Evolutionary conservation across 2,888 invertebrate genomes (phyloP), one percentile per base, ranked within the genome.

Genomic region (Philaethria dido): DNA sequence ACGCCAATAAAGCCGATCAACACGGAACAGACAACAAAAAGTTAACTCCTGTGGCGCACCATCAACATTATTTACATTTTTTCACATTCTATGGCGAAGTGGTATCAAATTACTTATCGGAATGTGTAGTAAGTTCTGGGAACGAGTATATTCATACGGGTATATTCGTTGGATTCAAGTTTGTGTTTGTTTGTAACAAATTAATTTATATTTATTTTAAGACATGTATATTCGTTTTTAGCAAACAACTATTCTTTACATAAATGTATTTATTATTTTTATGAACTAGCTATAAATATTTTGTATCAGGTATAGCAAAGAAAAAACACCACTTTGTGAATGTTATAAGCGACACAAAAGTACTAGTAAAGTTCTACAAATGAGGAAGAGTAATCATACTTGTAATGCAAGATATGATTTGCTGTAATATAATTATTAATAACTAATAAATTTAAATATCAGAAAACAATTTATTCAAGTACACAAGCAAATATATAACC

Each of bases 21-120:
- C 81, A 77, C 77, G 76, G 76, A 73, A 72, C 76, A 72, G 69
- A 71, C 74, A 74, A 80, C 80, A 86, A 87, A 87, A 85, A 84
- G 73, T 74, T 75, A 74, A 84, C 86, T 82, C 86, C 81, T 74
- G 83, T 78, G 77, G 85, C 79, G 83, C 78, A 79, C 80, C 83
- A 80, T 83, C 82, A 77, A 84, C 85, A 84, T 88, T 87, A 87
- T 85, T 89, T 84, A 83, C 80, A 80, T 86, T 87, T 88, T 86
- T 87, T 87, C 76, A 79, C 79, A 78, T 81, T 81, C 80, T 78
- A 74, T 75, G 75, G 74, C 79, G 77, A 80, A 84, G 84, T 84
- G 83, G 89, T 87, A 85, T 92, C 87, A 81, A 87, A 87, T 92
- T 92, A 89, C 91, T 82, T 85, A 82, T 85, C 77, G 87, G 89